phyloP scores from a whole-genome alignment of 1,140 invertebrate species.

The Scaptomyza hsui region DNA sequence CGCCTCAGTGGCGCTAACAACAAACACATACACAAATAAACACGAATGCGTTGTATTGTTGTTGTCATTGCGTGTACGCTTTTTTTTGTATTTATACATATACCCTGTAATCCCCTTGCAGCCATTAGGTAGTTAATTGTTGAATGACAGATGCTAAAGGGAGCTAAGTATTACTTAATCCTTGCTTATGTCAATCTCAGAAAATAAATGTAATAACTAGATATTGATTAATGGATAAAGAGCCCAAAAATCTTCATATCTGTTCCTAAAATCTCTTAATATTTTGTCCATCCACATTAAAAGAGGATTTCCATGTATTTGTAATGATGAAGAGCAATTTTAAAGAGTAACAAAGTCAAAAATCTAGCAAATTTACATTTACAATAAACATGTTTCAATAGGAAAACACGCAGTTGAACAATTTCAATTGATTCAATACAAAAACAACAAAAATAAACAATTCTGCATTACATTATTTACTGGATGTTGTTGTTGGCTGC shows the following conservation, averaged over 20 bases:
- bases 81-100: not conserved
- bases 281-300: no score
- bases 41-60: slow-evolving; percentile 35
- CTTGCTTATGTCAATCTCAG: not conserved
- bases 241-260: no score
- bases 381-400: not conserved
- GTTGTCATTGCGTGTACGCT: slow-evolving; percentile 15
- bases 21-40: slow-evolving; percentile 15
- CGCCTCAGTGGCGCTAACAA: slow-evolving; percentile 70
- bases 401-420: not conserved
- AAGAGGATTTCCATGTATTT: no score
- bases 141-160: not conserved
- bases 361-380: no score
- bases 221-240: not conserved
- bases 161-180: not conserved
- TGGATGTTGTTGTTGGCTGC: slow-evolving; percentile 12
- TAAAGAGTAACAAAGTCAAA: no score
- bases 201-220: not conserved
- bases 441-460: slow-evolving; percentile 18
- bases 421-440: not conserved
- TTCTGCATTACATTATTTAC: slow-evolving; percentile 15
- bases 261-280: no score
- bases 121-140: not conserved
- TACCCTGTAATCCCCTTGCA: slow-evolving; percentile 24
- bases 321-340: no score